Conservation (phyloP, 2,113 vertebrate species). For the Oryzias javanicus region DNA sequence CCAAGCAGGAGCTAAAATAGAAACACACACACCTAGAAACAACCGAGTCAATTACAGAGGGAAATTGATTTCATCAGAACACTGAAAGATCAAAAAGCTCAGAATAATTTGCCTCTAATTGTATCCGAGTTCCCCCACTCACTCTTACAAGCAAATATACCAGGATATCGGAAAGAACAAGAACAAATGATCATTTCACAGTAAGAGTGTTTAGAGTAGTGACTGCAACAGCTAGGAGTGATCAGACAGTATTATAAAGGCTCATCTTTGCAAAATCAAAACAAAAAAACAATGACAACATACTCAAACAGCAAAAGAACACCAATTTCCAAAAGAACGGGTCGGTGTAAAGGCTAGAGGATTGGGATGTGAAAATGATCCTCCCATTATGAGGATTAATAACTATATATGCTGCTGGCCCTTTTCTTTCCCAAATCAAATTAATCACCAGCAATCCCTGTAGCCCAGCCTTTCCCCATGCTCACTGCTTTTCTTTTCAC, state of each 20-base stretch:
- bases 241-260: conserved; percentile 6
- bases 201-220: conserved; percentile 16
- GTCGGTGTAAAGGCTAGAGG: conserved; percentile 36
- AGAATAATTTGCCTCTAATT: conserved; percentile 71
- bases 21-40: conserved; percentile 35
- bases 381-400: conserved; percentile 70
- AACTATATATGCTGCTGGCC: conserved; percentile 64
- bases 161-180: conserved; percentile 19
- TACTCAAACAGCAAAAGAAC: conserved; percentile 26
- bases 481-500: conserved; percentile 39
- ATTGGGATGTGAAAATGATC: conserved; percentile 64
- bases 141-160: conserved; percentile 28
- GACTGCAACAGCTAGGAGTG: conserved; percentile 4
- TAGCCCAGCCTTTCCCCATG: conserved; percentile 48
- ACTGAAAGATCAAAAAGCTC: conserved; percentile 66
- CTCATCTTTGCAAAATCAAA: conserved; percentile 29
- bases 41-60: conserved; percentile 1
- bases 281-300: conserved; percentile 42
- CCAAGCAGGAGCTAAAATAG: conserved; percentile 7
- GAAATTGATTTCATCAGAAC: conserved; percentile 69
- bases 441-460: conserved; percentile 57
- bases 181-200: conserved; percentile 10
- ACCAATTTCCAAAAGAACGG: conserved; percentile 11
- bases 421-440: conserved; percentile 60
- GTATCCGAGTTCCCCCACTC: conserved; percentile 48